Base-by-base conservation (phyloP, 2,113 vertebrate species). In the Ginglymostoma cirratum region DNA sequence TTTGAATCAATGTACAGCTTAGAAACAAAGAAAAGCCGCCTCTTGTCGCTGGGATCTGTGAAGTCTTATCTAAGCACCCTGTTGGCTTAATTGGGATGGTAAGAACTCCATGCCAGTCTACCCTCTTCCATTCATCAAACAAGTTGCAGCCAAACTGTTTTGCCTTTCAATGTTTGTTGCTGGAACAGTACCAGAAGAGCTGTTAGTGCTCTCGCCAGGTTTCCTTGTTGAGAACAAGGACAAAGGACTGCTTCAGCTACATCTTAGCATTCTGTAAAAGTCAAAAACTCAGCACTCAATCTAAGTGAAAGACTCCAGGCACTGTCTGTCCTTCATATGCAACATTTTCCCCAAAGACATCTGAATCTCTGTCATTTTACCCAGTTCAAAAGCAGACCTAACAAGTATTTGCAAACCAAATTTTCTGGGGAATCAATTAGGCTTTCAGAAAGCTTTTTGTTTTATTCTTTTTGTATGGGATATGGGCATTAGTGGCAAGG, bases 221-320 rank as follows among this genome's bases (percentile, higher is more conserved):
- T 65, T 93, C 34, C 89, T 10, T 38, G 55, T 38, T 42, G 5
- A 66, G 66, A 61, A 55, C 87, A 92, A 55, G 55, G n/a, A 65
- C 87, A n/a, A 61, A 92, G 65, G 48, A n/a, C 30, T 61, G 4
- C 30, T 38, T 5, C 87, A 92, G 87, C 87, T 92, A 52, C 27
- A 19, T 92, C 87, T 92, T 55, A 34, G 55, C 15, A 5, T 65
- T 61, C 55, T n/a, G 30, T 34, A 14, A n/a, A 92, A 65, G 65
- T 92, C 87, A 92, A 92, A 92, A 92, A 15, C 55, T 92, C 87
- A 19, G 55, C 87, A 92, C 30, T 34, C n/a, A 92, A 65, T 65
- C 14, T 15, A 61, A 92, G 5, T 17, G 52, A 30, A 92, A 30
- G n/a, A 30, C 30, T 92, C 65, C 87, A 92, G 87, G 14, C 52